Evolutionary conservation across 1,140 invertebrate species (phyloP), one percentile per base, ranked within the genome.

Genomic region (Lysiphlebus fabarum): DNA sequence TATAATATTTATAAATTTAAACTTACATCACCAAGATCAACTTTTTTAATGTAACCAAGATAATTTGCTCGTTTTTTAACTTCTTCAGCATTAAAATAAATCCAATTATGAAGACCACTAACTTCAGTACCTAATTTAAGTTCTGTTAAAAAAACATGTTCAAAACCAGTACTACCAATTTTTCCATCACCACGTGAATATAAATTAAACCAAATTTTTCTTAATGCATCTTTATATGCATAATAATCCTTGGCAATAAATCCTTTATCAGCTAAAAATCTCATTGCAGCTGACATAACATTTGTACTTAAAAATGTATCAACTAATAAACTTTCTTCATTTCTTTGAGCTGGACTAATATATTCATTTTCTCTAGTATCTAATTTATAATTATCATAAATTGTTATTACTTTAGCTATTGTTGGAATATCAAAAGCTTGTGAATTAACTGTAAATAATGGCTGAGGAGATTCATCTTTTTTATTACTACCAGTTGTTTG

Each of bases 111-210:
- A 56, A 95, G 80, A 9, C 93, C 93, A 67, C 82, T 82, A 40
- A 95, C 84, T 67, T 89, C 84, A n/a, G 66, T 69, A 7, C 63
- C 83, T 77, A 67, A 86, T 85, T 77, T 91, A 0, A 92, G 77
- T 82, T 95, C 92, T 0, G 90, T 87, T 2, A 95, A 78, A 71
- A 94, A 95, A 26, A 92, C 84, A 67, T 95, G 92, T 73, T 95
- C 92, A 69, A 95, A 93, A 2, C 90, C 91, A 33, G 87, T 89
- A 64, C 90, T 92, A 14, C 90, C 87, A 7, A 90, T 85, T 70
- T 85, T 87, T 12, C 87, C 87, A 65, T 84, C 82, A 0, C 89
- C 88, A 57, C 92, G 80, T 1, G 90, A 87, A 70, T 92, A 95
- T 61, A 92, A 79, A 5, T 85, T 86, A 69, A 93, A 93, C 90